Base-by-base conservation (phyloP, 2,888 invertebrate species). In the Sinotaia quadrata region DNA sequence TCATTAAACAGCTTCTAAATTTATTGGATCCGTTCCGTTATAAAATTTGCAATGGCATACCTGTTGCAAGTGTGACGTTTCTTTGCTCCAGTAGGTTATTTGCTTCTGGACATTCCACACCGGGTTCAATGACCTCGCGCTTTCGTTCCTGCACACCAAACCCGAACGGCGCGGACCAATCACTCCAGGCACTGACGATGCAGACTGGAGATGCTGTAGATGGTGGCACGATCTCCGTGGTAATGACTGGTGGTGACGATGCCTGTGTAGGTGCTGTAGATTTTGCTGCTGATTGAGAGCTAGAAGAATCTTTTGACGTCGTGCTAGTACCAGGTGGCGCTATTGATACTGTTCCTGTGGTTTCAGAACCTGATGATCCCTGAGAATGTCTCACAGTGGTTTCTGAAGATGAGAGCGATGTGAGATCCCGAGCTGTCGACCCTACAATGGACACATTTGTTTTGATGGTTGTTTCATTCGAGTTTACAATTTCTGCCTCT, bases 21-120 rank as follows among this genome's bases (percentile, higher is more conserved):
- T n/a, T n/a, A n/a, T n/a, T n/a, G n/a, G n/a, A n/a, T n/a, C n/a
- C n/a, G n/a, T n/a, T n/a, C n/a, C n/a, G n/a, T n/a, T n/a, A n/a
- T n/a, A n/a, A n/a, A n/a, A n/a, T n/a, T n/a, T n/a, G n/a, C n/a
- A n/a, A n/a, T n/a, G n/a, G n/a, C n/a, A n/a, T n/a, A n/a, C n/a
- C n/a, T n/a, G n/a, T n/a, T n/a, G n/a, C n/a, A n/a, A n/a, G n/a
- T n/a, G n/a, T n/a, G n/a, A n/a, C n/a, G n/a, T n/a, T n/a, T n/a
- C n/a, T 47, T 47, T 21, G 47, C 56, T 70, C 66, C 24, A 66
- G 56, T 37, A 70, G 60, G 18, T 66, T 52, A 27, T 66, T n/a
- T 2, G 33, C 36, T n/a, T 57, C 58, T 27, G 69, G 69, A 49
- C 69, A 70, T 2, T 44, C 56, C 36, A 56, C 49, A 18, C 66